These are phyloP conservation scores for Cylas formicarius DNA, from an alignment of 1,140 invertebrate species.

Conservation along the genomic window DNA sequence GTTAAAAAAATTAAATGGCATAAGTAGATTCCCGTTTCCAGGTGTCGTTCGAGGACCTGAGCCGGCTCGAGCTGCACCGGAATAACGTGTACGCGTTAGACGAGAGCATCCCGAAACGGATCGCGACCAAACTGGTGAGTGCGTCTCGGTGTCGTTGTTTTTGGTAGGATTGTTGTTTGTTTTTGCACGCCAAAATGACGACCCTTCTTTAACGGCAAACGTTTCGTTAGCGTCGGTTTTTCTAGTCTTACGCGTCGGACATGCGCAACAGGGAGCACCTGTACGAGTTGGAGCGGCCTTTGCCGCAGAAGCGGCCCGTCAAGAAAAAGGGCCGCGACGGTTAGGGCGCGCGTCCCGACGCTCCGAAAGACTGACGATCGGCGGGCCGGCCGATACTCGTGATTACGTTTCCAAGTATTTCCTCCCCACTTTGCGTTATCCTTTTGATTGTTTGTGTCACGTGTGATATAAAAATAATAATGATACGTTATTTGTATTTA, in stretches of 20 bases:
- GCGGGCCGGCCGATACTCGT: no score
- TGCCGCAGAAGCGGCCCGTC: constrained; percentile 30
- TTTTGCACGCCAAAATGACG: neutral
- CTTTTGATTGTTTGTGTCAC: no score
- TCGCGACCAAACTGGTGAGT: constrained; percentile 48
- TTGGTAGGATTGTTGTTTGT: neutral
- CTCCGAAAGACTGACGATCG: no score
- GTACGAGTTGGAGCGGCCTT: constrained; percentile 43
- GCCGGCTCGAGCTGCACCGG: constrained; percentile 41
- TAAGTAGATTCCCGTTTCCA: constrained; percentile 28
- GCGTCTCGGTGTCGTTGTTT: constrained; percentile 6
- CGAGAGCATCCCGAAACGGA: constrained; percentile 48
- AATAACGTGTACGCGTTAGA: constrained; percentile 45
- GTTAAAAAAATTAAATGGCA: neutral
- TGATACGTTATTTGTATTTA: no score
- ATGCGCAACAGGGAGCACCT: constrained; percentile 49
- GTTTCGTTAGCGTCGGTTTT: constrained; percentile 14
- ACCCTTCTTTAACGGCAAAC: neutral
- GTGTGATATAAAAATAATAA: no score
- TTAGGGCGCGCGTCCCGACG: no score
- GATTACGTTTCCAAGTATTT: no score
- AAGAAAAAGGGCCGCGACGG: constrained; percentile 26
- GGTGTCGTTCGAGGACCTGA: constrained; percentile 48
- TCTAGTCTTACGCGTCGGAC: constrained; percentile 48
- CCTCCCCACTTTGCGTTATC: no score